Evolutionary conservation across 2,888 invertebrate species (phyloP).

Genomic region (Alentia gelatinosa): DNA sequence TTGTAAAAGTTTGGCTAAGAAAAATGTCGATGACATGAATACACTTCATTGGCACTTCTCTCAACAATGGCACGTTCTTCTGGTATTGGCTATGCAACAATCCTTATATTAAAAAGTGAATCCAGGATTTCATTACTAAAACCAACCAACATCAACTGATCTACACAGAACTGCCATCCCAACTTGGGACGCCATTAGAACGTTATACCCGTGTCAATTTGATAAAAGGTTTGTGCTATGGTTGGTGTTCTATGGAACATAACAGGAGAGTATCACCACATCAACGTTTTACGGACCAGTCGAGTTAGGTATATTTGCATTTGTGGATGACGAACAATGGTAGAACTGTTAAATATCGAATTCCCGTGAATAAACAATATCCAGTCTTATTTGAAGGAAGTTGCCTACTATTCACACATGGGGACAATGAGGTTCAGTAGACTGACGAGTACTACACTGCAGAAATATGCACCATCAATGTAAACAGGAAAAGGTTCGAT

Average conservation of each 20-base stretch:
- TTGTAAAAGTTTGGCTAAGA: too few species aligned
- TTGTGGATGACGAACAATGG: not conserved
- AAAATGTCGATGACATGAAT: not conserved
- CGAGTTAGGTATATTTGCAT: not conserved
- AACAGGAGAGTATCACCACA: not conserved
- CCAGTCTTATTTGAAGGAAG: not conserved
- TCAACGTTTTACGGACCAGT: not conserved
- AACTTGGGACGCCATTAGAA: not conserved
- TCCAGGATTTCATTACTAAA: not conserved
- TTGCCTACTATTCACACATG: not conserved
- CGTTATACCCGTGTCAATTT: not conserved
- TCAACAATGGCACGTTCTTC: not conserved
- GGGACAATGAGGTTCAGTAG: not conserved
- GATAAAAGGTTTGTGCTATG: not conserved
- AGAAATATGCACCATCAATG: conserved; percentile 34
- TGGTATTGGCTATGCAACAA: not conserved
- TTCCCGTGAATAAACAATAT: not conserved
- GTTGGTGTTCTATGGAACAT: not conserved
- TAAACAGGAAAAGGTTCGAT: not conserved
- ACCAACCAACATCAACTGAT: not conserved
- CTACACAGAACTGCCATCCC: too few species aligned
- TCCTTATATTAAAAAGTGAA: not conserved
- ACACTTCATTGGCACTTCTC: not conserved
- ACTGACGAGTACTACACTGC: conserved; percentile 9
- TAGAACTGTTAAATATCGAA: not conserved